Evolutionary conservation across 64 coral and sea anemone species (phyloP).

Genomic region (Platygyra sinensis): DNA sequence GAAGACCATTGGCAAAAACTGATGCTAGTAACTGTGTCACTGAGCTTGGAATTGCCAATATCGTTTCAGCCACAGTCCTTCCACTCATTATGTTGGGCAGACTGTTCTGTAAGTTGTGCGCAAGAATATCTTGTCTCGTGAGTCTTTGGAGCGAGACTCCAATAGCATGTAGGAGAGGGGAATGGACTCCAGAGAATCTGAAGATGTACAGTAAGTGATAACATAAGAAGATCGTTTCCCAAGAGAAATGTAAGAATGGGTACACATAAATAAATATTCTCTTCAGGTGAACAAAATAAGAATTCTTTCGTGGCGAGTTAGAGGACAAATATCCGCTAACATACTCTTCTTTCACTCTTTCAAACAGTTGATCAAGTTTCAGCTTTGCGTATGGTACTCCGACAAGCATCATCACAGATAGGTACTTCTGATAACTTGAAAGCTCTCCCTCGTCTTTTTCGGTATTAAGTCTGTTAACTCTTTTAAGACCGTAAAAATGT

Average conservation of each 20-base stretch:
- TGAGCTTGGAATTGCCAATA: conserved; percentile 49
- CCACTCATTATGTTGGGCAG: not conserved
- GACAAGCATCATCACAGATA: conserved; percentile 72
- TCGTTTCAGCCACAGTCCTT: conserved; percentile 25
- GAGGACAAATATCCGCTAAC: conserved; percentile 7
- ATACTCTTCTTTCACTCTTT: conserved; percentile 69
- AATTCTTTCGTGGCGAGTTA: conserved; percentile 42
- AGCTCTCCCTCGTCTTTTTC: not conserved
- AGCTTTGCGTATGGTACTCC: conserved; percentile 82
- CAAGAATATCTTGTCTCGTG: conserved; percentile 72
- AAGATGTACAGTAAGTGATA: conserved; percentile 86
- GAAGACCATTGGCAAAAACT: conserved; percentile 77
- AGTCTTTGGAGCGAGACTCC: conserved; percentile 67
- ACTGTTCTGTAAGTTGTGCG: conserved; percentile 34
- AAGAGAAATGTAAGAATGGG: conserved; percentile 78
- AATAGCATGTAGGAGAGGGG: conserved; percentile 77
- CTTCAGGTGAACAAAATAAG: conserved; percentile 62
- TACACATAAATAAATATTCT: conserved; percentile 74
- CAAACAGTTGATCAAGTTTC: conserved; percentile 83
- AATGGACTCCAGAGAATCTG: conserved; percentile 68
- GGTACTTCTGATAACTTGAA: conserved; percentile 44
- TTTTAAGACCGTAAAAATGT: conserved; percentile 93
- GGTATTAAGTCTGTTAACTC: not conserved
- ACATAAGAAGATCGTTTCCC: conserved; percentile 62
- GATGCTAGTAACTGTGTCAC: conserved; percentile 40